These are phyloP conservation scores for Steinernema scapterisci DNA, from an alignment of 2,888 invertebrate genomes.

Conservation along the genomic window DNA sequence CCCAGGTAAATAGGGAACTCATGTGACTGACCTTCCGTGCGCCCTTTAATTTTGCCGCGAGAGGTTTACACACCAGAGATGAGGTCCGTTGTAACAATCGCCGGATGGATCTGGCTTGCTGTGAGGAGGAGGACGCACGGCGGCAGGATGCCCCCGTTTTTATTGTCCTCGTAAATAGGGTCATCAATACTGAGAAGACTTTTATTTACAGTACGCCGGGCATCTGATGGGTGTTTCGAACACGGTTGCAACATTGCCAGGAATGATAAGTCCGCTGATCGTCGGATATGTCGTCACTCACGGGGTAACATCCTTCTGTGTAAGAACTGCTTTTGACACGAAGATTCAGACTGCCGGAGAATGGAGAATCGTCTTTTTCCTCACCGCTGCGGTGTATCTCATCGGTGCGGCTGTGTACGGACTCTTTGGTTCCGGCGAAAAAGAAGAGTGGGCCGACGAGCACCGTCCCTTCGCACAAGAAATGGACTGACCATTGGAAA, in stretches of 20 bases:
- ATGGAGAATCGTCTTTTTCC: slow-evolving; percentile 86
- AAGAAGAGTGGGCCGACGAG: slow-evolving; percentile 77
- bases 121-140: background rate
- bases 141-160: background rate
- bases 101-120: background rate
- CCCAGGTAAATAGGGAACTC: slow-evolving; percentile 72
- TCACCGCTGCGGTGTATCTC: slow-evolving; percentile 81
- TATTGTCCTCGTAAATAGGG: slow-evolving; percentile 21
- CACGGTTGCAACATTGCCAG: slow-evolving; percentile 86
- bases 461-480: slow-evolving; percentile 48
- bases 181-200: slow-evolving; percentile 5
- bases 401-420: slow-evolving; percentile 85
- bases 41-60: background rate
- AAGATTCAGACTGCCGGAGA: slow-evolving; percentile 69
- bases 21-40: slow-evolving; percentile 4
- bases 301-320: slow-evolving; percentile 72
- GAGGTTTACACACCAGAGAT: slow-evolving; percentile 4
- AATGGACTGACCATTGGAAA: background rate
- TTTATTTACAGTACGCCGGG: slow-evolving; percentile 76
- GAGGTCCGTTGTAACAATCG: slow-evolving; percentile 11
- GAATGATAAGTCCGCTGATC: slow-evolving; percentile 84
- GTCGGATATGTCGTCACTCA: slow-evolving; percentile 80
- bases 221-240: slow-evolving; percentile 89
- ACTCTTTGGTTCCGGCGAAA: slow-evolving; percentile 79
- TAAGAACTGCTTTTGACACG: background rate